These are phyloP conservation scores for Cottus gobio DNA, from an alignment of 2,113 vertebrate genomes.

Conservation along the genomic window DNA sequence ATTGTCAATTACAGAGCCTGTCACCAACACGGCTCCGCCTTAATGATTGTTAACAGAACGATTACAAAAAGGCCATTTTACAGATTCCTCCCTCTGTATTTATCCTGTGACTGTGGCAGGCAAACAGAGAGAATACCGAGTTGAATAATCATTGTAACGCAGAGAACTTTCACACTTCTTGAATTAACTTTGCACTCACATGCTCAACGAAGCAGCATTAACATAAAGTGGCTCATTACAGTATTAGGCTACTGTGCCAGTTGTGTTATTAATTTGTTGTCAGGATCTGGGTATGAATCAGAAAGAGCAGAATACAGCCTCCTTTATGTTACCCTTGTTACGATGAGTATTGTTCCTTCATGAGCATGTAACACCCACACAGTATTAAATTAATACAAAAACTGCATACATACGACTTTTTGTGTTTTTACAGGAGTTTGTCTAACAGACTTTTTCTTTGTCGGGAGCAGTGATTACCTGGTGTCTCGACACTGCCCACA, in stretches of 20 bases:
- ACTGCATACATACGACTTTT: not conserved
- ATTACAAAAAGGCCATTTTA: constrained; percentile 46
- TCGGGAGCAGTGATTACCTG: not conserved
- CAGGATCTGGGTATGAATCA: constrained; percentile 82
- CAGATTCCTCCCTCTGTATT: constrained; percentile 54
- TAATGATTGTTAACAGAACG: constrained; percentile 47
- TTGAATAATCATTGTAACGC: constrained; percentile 57
- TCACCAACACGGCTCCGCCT: constrained; percentile 33
- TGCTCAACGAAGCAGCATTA: constrained; percentile 62
- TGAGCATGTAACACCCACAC: not conserved
- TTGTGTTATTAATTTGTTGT: constrained; percentile 84
- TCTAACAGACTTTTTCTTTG: not conserved
- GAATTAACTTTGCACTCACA: constrained; percentile 64
- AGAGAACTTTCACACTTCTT: constrained; percentile 38
- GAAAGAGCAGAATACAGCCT: constrained; percentile 34
- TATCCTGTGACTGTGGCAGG: constrained; percentile 43
- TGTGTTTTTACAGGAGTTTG: not conserved
- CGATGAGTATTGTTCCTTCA: not conserved
- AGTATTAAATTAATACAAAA: not conserved
- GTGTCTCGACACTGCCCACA: not conserved
- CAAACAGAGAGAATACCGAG: constrained; percentile 28
- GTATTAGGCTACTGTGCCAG: constrained; percentile 67
- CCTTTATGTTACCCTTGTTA: constrained; percentile 39
- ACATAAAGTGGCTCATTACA: constrained; percentile 78
- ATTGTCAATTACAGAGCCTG: constrained; percentile 52